phyloP scores from a whole-genome alignment of 2,888 invertebrate genomes.

The Dioctria rufipes region DNA sequence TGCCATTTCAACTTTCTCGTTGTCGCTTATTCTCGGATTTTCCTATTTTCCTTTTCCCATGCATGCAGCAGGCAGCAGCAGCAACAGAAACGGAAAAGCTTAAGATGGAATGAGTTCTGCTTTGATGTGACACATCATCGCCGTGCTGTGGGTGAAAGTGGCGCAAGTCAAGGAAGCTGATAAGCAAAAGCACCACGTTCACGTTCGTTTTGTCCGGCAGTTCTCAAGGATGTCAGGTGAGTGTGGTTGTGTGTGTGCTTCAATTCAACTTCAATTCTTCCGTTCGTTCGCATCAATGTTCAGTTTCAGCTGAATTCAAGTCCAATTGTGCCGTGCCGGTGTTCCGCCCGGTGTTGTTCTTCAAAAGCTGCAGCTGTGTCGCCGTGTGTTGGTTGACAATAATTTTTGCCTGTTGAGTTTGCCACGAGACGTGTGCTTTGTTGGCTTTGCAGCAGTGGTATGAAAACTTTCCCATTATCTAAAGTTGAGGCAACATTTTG shows the following conservation, averaged over 20 bases:
- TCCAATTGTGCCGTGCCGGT: constrained; percentile 1
- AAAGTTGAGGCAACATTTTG: no score
- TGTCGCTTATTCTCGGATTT: not conserved
- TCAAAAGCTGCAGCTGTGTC: no score
- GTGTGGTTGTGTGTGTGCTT: no score
- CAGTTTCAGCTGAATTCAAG: constrained; percentile 17
- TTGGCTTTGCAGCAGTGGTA: no score
- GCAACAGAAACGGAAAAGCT: no score
- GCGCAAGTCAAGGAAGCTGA: constrained; percentile 8
- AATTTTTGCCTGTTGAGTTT: no score
- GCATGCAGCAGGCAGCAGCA: not conserved
- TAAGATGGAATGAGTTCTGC: no score
- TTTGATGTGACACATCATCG: no score
- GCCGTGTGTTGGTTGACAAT: no score
- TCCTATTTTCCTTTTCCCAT: constrained; percentile 21
- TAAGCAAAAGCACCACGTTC: constrained; percentile 12
- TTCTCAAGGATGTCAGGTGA: not conserved
- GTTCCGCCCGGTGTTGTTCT: not conserved
- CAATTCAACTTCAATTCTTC: not conserved
- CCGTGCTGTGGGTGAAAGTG: constrained; percentile 1
- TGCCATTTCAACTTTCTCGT: constrained; percentile 22
- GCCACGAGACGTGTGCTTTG: no score
- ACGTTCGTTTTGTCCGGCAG: not conserved
- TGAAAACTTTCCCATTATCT: no score
- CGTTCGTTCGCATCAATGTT: not conserved